Percentiles rank a stretch among this genome's conserved stretches.
Evolutionary conservation across 2,888 invertebrate genomes (phyloP).

Genomic region (Zelleria hepariella): DNA sequence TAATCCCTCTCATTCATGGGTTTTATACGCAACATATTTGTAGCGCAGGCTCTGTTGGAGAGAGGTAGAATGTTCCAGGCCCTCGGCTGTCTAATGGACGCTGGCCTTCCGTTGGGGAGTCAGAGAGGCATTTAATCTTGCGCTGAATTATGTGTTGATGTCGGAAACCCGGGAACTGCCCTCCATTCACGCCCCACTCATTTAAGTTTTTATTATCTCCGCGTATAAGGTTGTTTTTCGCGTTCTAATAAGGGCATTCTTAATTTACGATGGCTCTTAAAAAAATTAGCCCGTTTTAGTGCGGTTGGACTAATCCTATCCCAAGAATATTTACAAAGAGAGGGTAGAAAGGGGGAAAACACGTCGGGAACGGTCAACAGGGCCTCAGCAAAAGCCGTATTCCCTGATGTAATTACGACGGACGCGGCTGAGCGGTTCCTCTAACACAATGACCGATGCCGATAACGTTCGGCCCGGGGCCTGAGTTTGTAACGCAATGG

Average conservation of each 20-base stretch:
- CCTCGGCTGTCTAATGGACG: constrained; percentile 51
- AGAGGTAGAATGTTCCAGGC: constrained; percentile 33
- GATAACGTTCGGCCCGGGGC: constrained; percentile 22
- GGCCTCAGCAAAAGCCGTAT: constrained; percentile 38
- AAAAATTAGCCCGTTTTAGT: background rate
- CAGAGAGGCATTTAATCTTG: constrained; percentile 66
- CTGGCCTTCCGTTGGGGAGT: constrained; percentile 54
- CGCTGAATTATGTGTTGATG: constrained; percentile 65
- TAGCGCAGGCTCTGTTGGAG: constrained; percentile 17
- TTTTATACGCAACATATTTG: background rate
- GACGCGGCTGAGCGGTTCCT: constrained; percentile 44
- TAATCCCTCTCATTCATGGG: background rate
- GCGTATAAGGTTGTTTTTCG: background rate
- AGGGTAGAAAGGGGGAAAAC: constrained; percentile 26
- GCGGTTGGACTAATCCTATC: background rate
- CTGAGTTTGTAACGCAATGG: too few relatives aligned
- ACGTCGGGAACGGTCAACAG: constrained; percentile 13
- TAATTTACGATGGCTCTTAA: background rate
- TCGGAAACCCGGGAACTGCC: constrained; percentile 55
- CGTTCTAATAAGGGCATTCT: background rate
- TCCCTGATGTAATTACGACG: constrained; percentile 65
- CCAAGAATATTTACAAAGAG: background rate
- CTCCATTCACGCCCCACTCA: constrained; percentile 46
- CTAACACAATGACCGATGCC: constrained; percentile 59
- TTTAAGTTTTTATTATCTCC: constrained; percentile 50